Conservation (phyloP, 1,140 invertebrate genomes). For the Ladona fulva region DNA sequence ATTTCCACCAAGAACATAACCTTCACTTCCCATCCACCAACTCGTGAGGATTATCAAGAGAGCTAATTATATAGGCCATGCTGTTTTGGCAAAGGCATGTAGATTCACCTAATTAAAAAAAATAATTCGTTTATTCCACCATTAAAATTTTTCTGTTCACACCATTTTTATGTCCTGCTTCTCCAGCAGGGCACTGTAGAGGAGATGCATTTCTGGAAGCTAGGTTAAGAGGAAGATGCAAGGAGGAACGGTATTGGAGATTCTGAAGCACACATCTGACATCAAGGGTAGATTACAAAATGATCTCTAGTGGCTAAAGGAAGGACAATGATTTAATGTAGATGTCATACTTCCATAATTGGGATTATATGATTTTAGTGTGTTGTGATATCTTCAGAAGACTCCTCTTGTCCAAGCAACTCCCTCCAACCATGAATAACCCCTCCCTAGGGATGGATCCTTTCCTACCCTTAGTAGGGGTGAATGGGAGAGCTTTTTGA, state of each 20-base stretch:
- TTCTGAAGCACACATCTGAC: background rate
- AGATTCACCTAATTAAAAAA: background rate
- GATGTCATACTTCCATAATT: too few relatives aligned
- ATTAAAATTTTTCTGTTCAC: conserved; percentile 3
- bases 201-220: background rate
- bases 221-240: background rate
- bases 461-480: background rate
- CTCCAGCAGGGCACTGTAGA: background rate
- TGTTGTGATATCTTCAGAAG: background rate
- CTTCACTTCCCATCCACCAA: too few relatives aligned
- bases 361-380: too few relatives aligned
- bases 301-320: too few relatives aligned
- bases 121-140: background rate
- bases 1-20: too few relatives aligned
- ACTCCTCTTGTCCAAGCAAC: background rate
- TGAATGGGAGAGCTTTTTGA: background rate
- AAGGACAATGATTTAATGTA: too few relatives aligned
- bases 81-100: background rate
- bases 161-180: background rate
- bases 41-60: background rate
- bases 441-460: background rate
- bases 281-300: too few relatives aligned
- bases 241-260: background rate
- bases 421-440: background rate
- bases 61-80: background rate